phyloP scores from a whole-genome alignment of 2,888 invertebrate genomes.

The Polydesmus complanatus region DNA sequence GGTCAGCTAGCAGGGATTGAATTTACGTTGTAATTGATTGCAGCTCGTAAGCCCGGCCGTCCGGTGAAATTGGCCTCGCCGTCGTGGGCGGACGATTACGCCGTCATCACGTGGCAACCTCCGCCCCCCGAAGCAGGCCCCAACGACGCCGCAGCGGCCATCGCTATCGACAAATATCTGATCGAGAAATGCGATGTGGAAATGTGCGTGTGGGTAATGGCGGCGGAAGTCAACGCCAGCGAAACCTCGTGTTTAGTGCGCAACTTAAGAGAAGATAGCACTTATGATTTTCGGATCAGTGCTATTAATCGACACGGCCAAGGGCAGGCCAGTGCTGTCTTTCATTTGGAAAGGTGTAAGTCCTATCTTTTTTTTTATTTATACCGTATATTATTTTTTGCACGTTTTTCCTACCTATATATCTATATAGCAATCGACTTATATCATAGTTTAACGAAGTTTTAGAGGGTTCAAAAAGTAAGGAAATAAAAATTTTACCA shows the following conservation, averaged over 20 bases:
- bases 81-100: slow-evolving; percentile 13
- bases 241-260: slow-evolving; percentile 6
- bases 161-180: slow-evolving; percentile 12
- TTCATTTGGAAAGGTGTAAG: slow-evolving; percentile 17
- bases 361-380: background rate
- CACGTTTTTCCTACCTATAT: background rate
- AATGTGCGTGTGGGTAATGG: slow-evolving; percentile 14
- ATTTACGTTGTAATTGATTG: too few relatives aligned
- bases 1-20: too few relatives aligned
- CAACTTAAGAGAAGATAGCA: slow-evolving; percentile 12
- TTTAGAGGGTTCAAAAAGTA: too few relatives aligned
- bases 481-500: too few relatives aligned
- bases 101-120: slow-evolving; percentile 11
- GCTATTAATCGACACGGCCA: slow-evolving; percentile 14
- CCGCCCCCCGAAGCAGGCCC: slow-evolving; percentile 8
- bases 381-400: background rate
- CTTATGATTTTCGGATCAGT: slow-evolving; percentile 17
- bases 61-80: slow-evolving; percentile 6
- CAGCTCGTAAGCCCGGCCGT: slow-evolving; percentile 9
- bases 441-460: too few relatives aligned
- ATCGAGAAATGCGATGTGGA: slow-evolving; percentile 15
- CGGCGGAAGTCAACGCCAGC: slow-evolving; percentile 7
- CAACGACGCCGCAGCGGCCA: background rate
- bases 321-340: slow-evolving; percentile 14
- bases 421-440: too few relatives aligned